A percentile compares a stretch with the other conserved stretches of the same genome.
Evolutionary conservation across 2,888 invertebrate genomes (phyloP).

Genomic region (Auanema freiburgensis): DNA sequence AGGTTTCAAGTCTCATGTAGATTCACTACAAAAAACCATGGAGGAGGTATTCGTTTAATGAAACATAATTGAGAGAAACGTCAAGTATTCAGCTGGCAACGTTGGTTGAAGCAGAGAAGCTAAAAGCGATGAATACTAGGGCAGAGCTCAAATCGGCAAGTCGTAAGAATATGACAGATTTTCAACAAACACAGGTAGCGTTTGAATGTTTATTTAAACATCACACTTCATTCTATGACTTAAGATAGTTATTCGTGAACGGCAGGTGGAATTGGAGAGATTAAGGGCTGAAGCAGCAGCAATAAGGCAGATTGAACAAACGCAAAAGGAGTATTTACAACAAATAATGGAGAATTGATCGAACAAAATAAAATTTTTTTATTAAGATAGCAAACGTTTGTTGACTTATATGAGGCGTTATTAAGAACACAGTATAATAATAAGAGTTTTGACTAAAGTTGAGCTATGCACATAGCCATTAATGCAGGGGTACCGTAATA

Average conservation of each 20-base stretch:
- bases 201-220: not conserved
- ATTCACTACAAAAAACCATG: slow-evolving; percentile 14
- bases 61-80: not conserved
- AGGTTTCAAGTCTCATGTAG: not conserved
- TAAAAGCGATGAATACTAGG: slow-evolving; percentile 19
- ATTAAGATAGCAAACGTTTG: too few relatives aligned
- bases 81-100: slow-evolving; percentile 15
- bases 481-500: too few relatives aligned
- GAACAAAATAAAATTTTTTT: too few relatives aligned
- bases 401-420: too few relatives aligned
- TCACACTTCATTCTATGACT: not conserved
- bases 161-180: slow-evolving; percentile 18
- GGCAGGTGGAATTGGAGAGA: slow-evolving; percentile 29
- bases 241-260: slow-evolving; percentile 26
- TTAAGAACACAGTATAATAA: too few relatives aligned
- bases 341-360: slow-evolving; percentile 13
- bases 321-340: slow-evolving; percentile 20
- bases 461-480: too few relatives aligned
- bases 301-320: slow-evolving; percentile 17
- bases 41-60: slow-evolving; percentile 3
- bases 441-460: too few relatives aligned
- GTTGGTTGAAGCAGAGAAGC: slow-evolving; percentile 23
- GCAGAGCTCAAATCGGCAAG: slow-evolving; percentile 18
- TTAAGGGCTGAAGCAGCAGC: slow-evolving; percentile 25
- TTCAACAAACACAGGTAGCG: slow-evolving; percentile 25